phyloP scores from a whole-genome alignment of 2,888 invertebrate species.

The Drosophila suboccidentalis region DNA sequence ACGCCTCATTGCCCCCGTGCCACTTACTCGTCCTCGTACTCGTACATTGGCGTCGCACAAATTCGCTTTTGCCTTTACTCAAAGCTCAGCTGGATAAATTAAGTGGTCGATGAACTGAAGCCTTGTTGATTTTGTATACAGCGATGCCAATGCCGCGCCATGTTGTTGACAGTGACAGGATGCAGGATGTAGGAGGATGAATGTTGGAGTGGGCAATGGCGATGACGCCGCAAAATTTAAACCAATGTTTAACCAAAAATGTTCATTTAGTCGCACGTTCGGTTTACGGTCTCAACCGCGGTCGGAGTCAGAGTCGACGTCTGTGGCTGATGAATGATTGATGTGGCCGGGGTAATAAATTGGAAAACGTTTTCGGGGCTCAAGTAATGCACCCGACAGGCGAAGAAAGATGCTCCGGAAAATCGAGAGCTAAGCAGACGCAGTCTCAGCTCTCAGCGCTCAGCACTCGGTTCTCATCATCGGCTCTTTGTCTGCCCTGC shows the following conservation, averaged over 20 bases:
- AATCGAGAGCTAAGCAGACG: constrained; percentile 13
- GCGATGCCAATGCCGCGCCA: constrained; percentile 45
- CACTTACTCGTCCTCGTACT: not conserved
- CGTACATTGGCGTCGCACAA: not conserved
- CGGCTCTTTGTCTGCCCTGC: constrained; percentile 34
- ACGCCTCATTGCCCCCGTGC: constrained; percentile 18
- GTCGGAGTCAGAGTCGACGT: constrained; percentile 4
- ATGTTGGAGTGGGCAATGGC: constrained; percentile 22
- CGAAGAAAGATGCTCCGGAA: constrained; percentile 37
- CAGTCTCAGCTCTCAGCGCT: constrained; percentile 34
- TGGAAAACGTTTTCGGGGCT: constrained; percentile 79
- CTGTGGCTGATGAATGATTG: constrained; percentile 73
- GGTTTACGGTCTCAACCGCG: not conserved
- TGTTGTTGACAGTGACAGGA: constrained; percentile 76
- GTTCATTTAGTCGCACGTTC: constrained; percentile 81
- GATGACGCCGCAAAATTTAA: constrained; percentile 82
- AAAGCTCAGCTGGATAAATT: constrained; percentile 83
- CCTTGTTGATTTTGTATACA: constrained; percentile 82
- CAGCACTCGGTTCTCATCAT: constrained; percentile 33
- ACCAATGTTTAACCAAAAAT: constrained; percentile 83
- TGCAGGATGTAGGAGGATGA: constrained; percentile 47
- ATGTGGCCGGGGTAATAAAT: constrained; percentile 82
- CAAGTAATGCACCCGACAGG: constrained; percentile 27
- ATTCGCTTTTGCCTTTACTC: constrained; percentile 75
- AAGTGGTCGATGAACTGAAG: constrained; percentile 84